Evolutionary conservation across 2,113 vertebrate genomes (phyloP).

Genomic region (Erpornis zantholeuca): DNA sequence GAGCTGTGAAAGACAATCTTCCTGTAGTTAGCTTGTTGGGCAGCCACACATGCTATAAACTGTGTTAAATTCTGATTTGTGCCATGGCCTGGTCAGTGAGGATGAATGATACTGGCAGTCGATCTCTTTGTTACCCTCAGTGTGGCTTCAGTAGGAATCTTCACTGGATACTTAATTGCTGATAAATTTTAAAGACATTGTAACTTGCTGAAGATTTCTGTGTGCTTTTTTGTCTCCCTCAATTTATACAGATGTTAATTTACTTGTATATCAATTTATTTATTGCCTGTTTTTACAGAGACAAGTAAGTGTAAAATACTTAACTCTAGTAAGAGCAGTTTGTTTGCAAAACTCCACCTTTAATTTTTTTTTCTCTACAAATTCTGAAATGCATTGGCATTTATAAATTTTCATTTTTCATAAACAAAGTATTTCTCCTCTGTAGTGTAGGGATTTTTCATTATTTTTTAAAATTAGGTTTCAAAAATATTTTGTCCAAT

Average conservation of each 20-base stretch:
- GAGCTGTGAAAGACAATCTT: not conserved
- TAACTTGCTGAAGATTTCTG: not conserved
- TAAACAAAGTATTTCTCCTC: not conserved
- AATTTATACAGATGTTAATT: not conserved
- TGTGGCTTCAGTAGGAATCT: not conserved
- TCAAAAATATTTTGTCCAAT: not conserved
- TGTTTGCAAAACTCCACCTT: not conserved
- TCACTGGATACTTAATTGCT: not conserved
- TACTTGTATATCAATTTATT: not conserved
- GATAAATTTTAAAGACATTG: not conserved
- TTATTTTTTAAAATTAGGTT: not conserved
- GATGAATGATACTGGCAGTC: not conserved
- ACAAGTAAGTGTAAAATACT: not conserved
- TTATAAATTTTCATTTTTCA: not conserved
- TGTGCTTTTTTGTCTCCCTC: not conserved
- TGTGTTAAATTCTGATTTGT: not conserved
- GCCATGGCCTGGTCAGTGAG: not conserved
- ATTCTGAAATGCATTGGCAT: not conserved
- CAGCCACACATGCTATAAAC: not conserved
- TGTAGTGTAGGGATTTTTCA: not conserved
- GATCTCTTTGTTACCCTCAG: not conserved
- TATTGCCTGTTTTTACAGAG: not conserved
- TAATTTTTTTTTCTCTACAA: not conserved
- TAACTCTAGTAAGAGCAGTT: not conserved
- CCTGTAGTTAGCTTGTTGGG: not conserved